Conservation (phyloP, 2,113 vertebrate species). For the Strigops habroptila region DNA sequence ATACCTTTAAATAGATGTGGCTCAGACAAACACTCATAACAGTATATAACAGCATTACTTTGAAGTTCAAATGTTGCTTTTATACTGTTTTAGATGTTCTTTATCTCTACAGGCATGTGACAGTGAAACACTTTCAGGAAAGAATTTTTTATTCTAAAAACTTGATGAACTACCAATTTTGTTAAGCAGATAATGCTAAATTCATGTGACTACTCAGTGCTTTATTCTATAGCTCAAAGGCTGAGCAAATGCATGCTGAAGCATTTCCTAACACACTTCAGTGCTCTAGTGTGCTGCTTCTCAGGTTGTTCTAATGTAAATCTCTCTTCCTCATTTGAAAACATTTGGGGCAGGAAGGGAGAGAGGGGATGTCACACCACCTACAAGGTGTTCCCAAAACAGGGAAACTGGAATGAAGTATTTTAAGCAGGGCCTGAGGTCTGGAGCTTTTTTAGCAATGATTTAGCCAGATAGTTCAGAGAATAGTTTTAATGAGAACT, state of each 20-base stretch:
- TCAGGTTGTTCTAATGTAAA: neutral
- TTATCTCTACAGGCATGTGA: neutral
- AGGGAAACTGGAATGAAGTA: neutral
- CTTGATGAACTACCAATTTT: neutral
- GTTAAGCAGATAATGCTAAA: neutral
- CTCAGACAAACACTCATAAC: neutral
- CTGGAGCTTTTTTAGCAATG: neutral
- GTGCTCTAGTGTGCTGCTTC: neutral
- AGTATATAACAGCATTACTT: neutral
- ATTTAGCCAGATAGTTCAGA: neutral
- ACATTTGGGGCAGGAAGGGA: neutral
- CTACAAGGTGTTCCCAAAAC: neutral
- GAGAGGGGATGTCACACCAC: neutral
- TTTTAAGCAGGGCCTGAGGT: neutral
- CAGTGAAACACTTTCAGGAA: neutral
- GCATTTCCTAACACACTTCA: neutral
- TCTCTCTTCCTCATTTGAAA: neutral
- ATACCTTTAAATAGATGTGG: neutral
- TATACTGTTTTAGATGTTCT: neutral
- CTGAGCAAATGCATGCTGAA: neutral
- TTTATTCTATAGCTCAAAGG: neutral
- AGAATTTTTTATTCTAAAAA: neutral
- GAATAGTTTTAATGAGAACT: neutral
- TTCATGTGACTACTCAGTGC: neutral
- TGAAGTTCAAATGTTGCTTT: neutral